A percentile compares a stretch with the other conserved stretches of the same genome.
These are phyloP conservation scores for Tetragonula clypearis DNA, from an alignment of 1,140 invertebrate species.

Conservation along the genomic window DNA sequence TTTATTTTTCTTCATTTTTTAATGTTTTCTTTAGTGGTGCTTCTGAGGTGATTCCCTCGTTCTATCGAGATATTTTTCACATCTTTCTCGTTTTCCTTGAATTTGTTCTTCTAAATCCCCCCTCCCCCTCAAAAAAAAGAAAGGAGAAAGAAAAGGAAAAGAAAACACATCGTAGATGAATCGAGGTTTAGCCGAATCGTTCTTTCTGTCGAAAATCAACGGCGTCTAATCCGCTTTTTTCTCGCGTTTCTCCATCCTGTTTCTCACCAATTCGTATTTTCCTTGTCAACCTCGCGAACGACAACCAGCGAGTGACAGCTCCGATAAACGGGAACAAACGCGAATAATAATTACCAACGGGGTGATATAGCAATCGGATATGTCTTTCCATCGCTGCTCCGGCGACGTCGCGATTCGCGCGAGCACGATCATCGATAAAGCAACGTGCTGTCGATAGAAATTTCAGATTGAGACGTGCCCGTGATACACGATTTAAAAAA, in stretches of 20 bases:
- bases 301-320: slow-evolving; percentile 42
- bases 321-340: neutral
- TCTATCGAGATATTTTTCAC: slow-evolving; percentile 16
- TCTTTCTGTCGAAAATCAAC: slow-evolving; percentile 68
- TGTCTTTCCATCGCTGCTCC: neutral
- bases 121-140: neutral
- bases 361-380: neutral
- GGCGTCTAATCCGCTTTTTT: slow-evolving; percentile 19
- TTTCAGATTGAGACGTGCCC: neutral
- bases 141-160: neutral
- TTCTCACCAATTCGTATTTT: no score
- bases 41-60: slow-evolving; percentile 44
- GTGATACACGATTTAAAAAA: neutral
- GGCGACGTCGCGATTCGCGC: no score
- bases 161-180: slow-evolving; percentile 21
- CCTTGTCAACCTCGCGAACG: neutral
- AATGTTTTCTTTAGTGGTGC: slow-evolving; percentile 51
- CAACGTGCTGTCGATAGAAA: neutral
- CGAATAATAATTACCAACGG: neutral
- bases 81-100: neutral
- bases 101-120: neutral
- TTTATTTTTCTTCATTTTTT: slow-evolving; percentile 9
- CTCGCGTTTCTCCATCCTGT: neutral
- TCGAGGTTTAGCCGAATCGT: slow-evolving; percentile 28
- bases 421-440: neutral